Evolutionary conservation across 2,113 vertebrate species (phyloP).

Genomic region (Cricetomys ansorgei): DNA sequence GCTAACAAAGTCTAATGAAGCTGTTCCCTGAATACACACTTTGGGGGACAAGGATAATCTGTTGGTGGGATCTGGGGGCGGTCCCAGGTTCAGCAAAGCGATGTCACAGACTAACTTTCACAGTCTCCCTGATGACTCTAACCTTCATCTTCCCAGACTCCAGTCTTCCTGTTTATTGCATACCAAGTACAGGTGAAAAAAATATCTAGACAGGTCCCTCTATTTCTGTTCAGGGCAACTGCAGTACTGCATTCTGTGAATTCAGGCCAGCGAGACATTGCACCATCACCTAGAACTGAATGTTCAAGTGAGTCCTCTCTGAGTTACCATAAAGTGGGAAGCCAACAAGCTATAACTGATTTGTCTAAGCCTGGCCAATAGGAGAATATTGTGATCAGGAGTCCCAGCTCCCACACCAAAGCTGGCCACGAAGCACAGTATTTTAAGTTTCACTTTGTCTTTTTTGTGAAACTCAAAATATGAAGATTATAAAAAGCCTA

Average conservation of each 20-base stretch:
- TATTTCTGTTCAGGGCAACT: neutral
- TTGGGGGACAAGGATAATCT: neutral
- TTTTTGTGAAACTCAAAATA: neutral
- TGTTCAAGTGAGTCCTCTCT: neutral
- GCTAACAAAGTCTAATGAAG: neutral
- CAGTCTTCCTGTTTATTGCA: neutral
- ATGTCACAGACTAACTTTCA: neutral
- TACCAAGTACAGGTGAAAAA: neutral
- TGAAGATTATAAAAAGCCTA: neutral
- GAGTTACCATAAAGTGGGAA: neutral
- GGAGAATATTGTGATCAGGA: neutral
- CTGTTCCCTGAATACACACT: neutral
- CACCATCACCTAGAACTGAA: neutral
- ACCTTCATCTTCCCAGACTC: too few species aligned
- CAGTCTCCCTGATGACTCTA: rapidly evolving
- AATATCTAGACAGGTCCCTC: rapidly evolving
- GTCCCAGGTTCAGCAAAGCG: neutral
- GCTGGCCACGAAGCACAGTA: neutral
- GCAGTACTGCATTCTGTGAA: neutral
- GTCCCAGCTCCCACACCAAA: neutral
- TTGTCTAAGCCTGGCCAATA: neutral
- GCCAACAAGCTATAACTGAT: neutral
- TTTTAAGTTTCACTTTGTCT: neutral
- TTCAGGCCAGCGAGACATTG: neutral
- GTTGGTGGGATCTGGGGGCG: too few species aligned